Evolutionary conservation across 2,113 vertebrate genomes (phyloP).

Genomic region (Oriolus oriolus): DNA sequence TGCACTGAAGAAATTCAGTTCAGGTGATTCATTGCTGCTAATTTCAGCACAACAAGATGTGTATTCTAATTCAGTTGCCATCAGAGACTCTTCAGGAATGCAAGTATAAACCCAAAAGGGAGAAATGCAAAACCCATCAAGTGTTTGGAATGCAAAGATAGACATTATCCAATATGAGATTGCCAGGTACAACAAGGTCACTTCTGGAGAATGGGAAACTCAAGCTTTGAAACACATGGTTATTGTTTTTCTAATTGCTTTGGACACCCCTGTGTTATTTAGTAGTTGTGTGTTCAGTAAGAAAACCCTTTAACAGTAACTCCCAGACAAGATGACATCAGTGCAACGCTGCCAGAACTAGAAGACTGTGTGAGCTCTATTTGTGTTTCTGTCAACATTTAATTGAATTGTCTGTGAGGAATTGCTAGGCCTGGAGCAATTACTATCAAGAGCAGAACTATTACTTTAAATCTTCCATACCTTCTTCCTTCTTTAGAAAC

Average conservation of each 20-base stretch:
- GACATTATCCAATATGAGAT: neutral
- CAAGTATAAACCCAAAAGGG: neutral
- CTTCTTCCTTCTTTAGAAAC: neutral
- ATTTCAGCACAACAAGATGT: neutral
- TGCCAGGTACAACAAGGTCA: neutral
- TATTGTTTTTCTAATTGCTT: constrained; percentile 24
- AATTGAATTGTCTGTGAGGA: constrained; percentile 55
- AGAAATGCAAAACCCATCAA: neutral
- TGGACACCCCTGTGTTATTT: neutral
- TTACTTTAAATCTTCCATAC: constrained; percentile 50
- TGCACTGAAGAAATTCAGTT: neutral
- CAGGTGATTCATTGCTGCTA: constrained; percentile 4
- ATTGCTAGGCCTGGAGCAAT: constrained; percentile 27
- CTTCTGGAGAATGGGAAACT: neutral
- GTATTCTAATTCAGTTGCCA: neutral
- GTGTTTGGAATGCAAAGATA: neutral
- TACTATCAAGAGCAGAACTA: constrained; percentile 33
- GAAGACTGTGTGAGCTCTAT: neutral
- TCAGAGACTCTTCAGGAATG: neutral
- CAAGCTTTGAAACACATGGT: neutral
- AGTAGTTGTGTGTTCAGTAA: neutral
- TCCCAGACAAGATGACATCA: constrained; percentile 33
- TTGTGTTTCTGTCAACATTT: constrained; percentile 57
- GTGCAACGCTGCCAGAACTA: neutral
- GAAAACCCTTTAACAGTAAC: neutral